Evolutionary conservation across 2,888 invertebrate genomes (phyloP), one percentile per base, ranked within the genome.

Genomic region (Platycheirus rosarum): DNA sequence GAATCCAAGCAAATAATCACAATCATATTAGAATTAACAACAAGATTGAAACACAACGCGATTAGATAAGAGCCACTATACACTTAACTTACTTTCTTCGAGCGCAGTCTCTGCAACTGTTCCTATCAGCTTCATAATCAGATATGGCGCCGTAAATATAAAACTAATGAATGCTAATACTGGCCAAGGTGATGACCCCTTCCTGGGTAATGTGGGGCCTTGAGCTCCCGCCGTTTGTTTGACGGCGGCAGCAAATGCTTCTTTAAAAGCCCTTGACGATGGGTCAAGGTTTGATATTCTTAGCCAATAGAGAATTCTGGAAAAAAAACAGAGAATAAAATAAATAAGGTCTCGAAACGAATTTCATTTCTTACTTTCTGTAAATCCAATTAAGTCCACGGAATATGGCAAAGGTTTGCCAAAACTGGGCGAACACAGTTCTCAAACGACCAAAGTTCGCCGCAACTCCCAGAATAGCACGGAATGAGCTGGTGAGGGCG

Each of bases 401-500:
- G 51, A 98, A 92, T 32, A 98, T 92, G 5, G 97, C 96, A 87
- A 98, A 93, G 0, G 97, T 95, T 55, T 97, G 95, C 93, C 97
- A 94, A 85, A 98, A 93, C 87, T 97, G 96, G 0, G 95, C 94
- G 87, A 99, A 95, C 86, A 97, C 94, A 2, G 94, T 93, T 79
- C 96, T 93, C 74, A 98, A 91, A 51, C 96, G 92, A 2, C 96
- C 95, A 88, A 99, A 95, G 91, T 98, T 98, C 85, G 99, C 98
- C 6, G 98, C 98, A 1, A 99, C 98, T 75, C 98, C 97, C 60
- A 99, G 92, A 84, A 99, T 96, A 62, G 99, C 98, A 86, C 97
- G 93, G 89, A 98, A 99, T 0, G 98, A 98, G 89, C 96, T 98
- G 16, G 97, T 97, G 87, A 99, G 93, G 2, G 98, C 98, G 88